Conservation (phyloP, 2,888 invertebrate species). For the Latrodectus elegans region DNA sequence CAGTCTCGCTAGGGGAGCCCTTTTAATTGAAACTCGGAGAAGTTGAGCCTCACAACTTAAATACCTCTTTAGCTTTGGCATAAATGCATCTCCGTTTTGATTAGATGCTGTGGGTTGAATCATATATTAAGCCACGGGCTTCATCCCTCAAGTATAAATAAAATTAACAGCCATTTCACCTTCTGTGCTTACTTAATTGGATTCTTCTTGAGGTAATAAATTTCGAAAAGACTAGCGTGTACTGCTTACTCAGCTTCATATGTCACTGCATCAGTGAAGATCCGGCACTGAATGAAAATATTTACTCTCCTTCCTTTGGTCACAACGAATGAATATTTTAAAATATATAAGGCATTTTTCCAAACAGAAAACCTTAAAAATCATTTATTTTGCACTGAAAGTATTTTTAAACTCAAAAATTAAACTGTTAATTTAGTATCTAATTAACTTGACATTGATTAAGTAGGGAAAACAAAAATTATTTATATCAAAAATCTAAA, state of each 20-base stretch:
- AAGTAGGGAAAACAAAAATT: too few species aligned
- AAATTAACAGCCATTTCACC: conserved; percentile 55
- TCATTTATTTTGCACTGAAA: too few species aligned
- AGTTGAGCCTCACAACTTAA: conserved; percentile 22
- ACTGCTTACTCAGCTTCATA: not conserved
- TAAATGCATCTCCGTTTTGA: conserved; percentile 39
- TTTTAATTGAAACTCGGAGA: conserved; percentile 45
- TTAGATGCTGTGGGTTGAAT: conserved; percentile 36
- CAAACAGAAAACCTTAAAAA: too few species aligned
- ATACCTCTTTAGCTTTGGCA: conserved; percentile 37
- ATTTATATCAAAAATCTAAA: too few species aligned
- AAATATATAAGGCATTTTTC: too few species aligned
- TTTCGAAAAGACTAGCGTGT: conserved; percentile 33
- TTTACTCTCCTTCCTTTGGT: too few species aligned
- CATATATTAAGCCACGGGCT: conserved; percentile 46
- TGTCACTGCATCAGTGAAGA: not conserved
- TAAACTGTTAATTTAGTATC: too few species aligned
- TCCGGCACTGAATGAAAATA: too few species aligned
- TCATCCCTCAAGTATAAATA: conserved; percentile 45
- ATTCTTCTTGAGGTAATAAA: conserved; percentile 54
- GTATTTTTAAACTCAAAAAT: too few species aligned
- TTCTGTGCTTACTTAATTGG: conserved; percentile 46
- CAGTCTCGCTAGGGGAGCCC: conserved; percentile 28
- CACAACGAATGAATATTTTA: too few species aligned
- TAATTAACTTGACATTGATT: too few species aligned